Evolutionary conservation across 2,113 vertebrate species (phyloP).

Genomic region (Epinephelus cyanopodus): DNA sequence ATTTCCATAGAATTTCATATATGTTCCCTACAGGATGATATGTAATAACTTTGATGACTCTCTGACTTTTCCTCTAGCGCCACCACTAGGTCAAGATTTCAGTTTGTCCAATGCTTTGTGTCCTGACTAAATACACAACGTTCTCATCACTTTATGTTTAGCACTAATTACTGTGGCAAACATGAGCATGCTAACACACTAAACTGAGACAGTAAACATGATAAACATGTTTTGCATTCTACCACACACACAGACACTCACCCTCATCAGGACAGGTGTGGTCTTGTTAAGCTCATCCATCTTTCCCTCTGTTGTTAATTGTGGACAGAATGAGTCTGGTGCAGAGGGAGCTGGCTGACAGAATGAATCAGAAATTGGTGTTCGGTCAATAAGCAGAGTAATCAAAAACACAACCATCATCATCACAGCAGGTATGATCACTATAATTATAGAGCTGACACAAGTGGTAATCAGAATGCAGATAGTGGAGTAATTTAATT

Average conservation of each 20-base stretch:
- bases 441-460: constrained; percentile 52
- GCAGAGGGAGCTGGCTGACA: neutral
- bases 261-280: neutral
- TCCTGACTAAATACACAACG: neutral
- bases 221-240: neutral
- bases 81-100: neutral
- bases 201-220: neutral
- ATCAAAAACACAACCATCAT: constrained; percentile 54
- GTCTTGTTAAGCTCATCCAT: neutral
- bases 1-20: neutral
- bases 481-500: constrained; percentile 26
- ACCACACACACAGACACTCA: neutral
- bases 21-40: neutral
- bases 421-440: constrained; percentile 30
- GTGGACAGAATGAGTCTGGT: neutral
- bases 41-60: neutral
- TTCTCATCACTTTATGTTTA: neutral
- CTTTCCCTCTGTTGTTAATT: constrained; percentile 9
- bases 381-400: constrained; percentile 35
- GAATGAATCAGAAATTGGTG: neutral
- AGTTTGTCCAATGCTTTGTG: neutral
- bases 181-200: neutral
- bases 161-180: neutral
- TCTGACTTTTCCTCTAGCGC: neutral
- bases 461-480: constrained; percentile 46